Evolutionary conservation across 2,888 invertebrate species (phyloP), one percentile per base, ranked within the genome.

Genomic region (Ypsolopha scabrella): DNA sequence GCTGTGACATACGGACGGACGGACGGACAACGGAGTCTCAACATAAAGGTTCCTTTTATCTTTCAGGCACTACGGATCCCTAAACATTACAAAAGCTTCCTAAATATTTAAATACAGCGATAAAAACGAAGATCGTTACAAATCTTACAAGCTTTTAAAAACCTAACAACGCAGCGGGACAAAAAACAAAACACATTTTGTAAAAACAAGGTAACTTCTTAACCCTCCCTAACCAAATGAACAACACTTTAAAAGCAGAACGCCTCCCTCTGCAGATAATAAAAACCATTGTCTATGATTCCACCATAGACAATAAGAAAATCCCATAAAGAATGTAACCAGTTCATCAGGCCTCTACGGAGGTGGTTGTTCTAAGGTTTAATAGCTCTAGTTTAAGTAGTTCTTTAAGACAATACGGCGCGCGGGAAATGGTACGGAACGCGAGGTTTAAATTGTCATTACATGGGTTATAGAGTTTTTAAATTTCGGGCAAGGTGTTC

Each of bases 381-480:
- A 24, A 45, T 51, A 54, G 68, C 51, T 72, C 70, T 56, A 48
- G 3, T 50, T 60, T 65, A 34, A 56, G 53, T 71, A 75, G 77
- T 55, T 52, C 51, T 34, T 56, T 55, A 54, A 60, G 73, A 76
- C 76, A 75, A 76, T 75, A 75, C 70, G 65, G 67, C 59, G 61
- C 57, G 61, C 59, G 61, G 70, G 74, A 81, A 83, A 82, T 81
- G 80, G 75, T 67, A 70, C 72, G 72, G 68, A 71, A 74, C 80
- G 75, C 62, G 72, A 72, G 73, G 72, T 77, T 78, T 78, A 81
- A 80, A 79, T 74, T 68, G 78, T 76, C 81, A 79, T 82, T 82
- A 81, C 75, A 78, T 74, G 75, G 76, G 75, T 75, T 79, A 76
- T 68, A 65, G 69, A 65, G 68, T 77, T 78, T 79, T 80, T 80